Conservation (phyloP, 2,888 invertebrate species). For the Minunthozetes semirufus region DNA sequence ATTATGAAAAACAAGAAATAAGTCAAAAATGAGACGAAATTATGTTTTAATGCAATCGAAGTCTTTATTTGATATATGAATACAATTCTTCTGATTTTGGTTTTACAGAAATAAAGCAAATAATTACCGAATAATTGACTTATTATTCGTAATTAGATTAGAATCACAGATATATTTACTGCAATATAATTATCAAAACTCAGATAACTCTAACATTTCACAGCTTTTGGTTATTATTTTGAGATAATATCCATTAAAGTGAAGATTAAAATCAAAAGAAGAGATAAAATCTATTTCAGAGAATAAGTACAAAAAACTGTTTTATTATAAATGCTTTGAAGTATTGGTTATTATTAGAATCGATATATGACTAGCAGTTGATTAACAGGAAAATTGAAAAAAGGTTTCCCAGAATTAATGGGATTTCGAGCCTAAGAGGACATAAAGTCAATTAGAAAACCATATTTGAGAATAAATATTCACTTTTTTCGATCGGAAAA, state of each 20-base stretch:
- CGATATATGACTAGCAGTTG: slow-evolving; percentile 13
- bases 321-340: neutral
- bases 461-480: neutral
- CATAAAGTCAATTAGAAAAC: neutral
- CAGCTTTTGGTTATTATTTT: neutral
- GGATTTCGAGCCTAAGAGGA: neutral
- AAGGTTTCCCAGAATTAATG: neutral
- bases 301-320: slow-evolving; percentile 15
- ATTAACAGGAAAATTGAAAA: neutral
- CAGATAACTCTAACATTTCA: neutral
- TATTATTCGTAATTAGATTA: neutral
- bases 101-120: neutral
- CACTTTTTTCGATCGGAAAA: neutral
- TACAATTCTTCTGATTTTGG: neutral
- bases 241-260: neutral
- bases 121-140: neutral
- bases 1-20: neutral
- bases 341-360: slow-evolving; percentile 18
- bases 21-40: neutral
- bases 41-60: neutral
- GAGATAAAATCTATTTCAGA: neutral
- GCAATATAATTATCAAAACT: neutral
- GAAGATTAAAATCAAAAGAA: neutral
- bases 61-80: neutral
- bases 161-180: slow-evolving; percentile 22